Evolutionary conservation across 2,888 invertebrate genomes (phyloP).

Genomic region (Drosophila incognita): DNA sequence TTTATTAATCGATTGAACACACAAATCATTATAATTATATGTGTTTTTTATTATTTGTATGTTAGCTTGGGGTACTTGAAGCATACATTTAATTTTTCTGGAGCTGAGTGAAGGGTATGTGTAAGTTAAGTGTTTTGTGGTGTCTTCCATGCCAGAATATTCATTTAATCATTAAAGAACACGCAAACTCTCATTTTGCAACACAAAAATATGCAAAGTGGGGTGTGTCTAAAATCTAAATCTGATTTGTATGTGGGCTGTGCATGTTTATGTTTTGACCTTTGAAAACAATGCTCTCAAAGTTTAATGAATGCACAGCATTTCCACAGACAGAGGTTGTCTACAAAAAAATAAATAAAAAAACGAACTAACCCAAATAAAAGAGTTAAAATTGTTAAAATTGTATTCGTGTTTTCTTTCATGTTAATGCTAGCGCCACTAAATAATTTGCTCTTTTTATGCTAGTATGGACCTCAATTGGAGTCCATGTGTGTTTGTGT

Average conservation of each 20-base stretch:
- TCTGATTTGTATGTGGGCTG: conserved; percentile 24
- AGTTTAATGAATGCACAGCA: conserved; percentile 31
- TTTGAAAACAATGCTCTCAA: conserved; percentile 44
- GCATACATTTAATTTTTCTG: too few species aligned
- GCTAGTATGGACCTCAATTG: not conserved
- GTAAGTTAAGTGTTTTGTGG: too few species aligned
- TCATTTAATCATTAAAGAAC: conserved; percentile 1
- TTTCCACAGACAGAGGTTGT: conserved; percentile 2
- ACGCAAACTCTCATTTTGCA: not conserved
- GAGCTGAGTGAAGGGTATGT: not conserved
- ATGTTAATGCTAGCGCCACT: conserved; percentile 54
- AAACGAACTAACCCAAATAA: conserved; percentile 1
- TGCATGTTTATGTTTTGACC: conserved; percentile 13
- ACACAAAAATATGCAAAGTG: conserved; percentile 15
- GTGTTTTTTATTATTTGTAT: not conserved
- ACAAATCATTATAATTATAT: not conserved
- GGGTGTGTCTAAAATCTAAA: conserved; percentile 11
- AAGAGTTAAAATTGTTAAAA: conserved; percentile 67
- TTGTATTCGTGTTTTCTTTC: conserved; percentile 58
- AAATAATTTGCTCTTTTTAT: conserved; percentile 18
- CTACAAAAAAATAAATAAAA: conserved; percentile 4
- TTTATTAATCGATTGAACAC: not conserved
- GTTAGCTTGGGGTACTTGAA: not conserved
- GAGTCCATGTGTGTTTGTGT: not conserved
- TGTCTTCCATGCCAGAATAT: not conserved